phyloP scores from a whole-genome alignment of 2,797 vertebrate genomes.

The Smutsia temminckii region DNA sequence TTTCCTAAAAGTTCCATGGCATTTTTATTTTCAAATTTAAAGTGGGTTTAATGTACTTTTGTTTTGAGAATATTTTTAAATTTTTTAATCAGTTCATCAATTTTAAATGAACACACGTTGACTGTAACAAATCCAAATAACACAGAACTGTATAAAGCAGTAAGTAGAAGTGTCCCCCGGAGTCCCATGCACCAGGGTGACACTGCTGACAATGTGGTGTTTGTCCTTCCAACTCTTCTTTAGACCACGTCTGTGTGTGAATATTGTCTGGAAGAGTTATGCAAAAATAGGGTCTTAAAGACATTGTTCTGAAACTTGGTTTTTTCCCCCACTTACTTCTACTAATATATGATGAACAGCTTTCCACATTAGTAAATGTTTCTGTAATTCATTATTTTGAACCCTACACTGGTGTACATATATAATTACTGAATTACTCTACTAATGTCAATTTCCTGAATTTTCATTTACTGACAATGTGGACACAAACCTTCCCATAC shows the following conservation, averaged over 20 bases:
- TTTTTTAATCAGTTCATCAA: too few relatives aligned
- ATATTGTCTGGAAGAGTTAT: not conserved
- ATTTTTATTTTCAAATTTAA: not conserved
- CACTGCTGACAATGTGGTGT: not conserved
- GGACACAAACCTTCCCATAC: not conserved
- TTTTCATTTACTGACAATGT: not conserved
- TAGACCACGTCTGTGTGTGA: rapidly evolving
- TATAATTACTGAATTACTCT: not conserved
- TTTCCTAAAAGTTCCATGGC: not conserved
- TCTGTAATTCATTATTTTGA: not conserved
- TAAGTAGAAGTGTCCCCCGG: not conserved
- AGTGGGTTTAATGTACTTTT: not conserved
- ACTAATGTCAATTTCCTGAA: not conserved
- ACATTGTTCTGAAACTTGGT: not conserved
- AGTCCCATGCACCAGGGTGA: too few relatives aligned
- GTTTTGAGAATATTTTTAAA: not conserved
- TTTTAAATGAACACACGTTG: not conserved
- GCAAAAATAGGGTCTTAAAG: not conserved
- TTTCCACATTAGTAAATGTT: not conserved
- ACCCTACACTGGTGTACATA: not conserved
- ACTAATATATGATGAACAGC: not conserved
- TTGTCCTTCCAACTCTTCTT: not conserved
- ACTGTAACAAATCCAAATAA: not conserved
- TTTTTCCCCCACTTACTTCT: not conserved
- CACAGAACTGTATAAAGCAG: not conserved